Base-by-base conservation (phyloP, 2,888 invertebrate species). In the Morpho achilles region DNA sequence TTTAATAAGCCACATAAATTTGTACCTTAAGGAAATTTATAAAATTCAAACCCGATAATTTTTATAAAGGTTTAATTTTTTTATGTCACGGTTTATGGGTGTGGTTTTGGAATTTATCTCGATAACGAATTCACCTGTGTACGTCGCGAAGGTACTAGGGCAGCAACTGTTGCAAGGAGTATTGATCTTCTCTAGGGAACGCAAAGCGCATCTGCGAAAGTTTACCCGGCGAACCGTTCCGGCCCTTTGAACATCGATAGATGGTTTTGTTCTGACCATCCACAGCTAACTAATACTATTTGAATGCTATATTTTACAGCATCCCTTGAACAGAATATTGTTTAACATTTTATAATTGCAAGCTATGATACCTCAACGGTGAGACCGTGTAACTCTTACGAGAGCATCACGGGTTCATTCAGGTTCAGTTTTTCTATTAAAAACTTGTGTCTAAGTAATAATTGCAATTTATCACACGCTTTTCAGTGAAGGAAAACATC, bases 151-250 rank as follows among this genome's bases (percentile, higher is more conserved):
- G 58, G 61, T 74, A 76, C 76, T 68, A 77, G 77, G 76, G 51
- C 58, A 65, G 51, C 72, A 81, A 70, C 67, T 62, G 66, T 59
- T 52, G 60, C 48, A 46, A 69, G 70, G 66, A 69, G 67, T 70
- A 76, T 76, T 67, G 71, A 75, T 75, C 69, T 76, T 72, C 75
- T 69, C 75, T 56, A 69, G 79, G 74, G 76, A 77, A 71, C 70
- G 60, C 58, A 60, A 69, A 66, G 70, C 74, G 71, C 74, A 76
- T 76, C 75, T 73, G 72, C 65, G 66, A 67, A 53, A 50, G 72
- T 75, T 78, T 75, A 68, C 72, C 69, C 61, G 74, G 75, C 67
- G 73, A 76, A 74, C 75, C 69, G 69, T 73, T 65, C 40, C 71
- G 71, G 73, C 74, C 69, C 77, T 79, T 77, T 72, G 72, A 70